Evolutionary conservation across 2,113 vertebrate species (phyloP), one percentile per base, ranked within the genome.

Genomic region (Ceyx cyanopectus): DNA sequence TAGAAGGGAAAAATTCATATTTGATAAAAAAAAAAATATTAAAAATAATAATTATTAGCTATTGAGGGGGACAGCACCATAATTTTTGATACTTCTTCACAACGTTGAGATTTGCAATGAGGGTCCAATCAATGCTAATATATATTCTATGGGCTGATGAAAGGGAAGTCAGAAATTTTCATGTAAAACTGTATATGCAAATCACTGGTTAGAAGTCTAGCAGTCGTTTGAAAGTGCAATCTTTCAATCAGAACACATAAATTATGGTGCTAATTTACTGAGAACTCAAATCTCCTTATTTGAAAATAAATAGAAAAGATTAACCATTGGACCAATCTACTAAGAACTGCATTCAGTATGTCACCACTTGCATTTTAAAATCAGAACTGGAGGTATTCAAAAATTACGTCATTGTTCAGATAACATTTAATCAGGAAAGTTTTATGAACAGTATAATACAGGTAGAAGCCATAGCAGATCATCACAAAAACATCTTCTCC

Each of bases 261-360:
- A 94, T 92, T 78, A 78, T 58, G 50, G 57, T 86, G 76, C 85
- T 84, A 86, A 95, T 94, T 94, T 87, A 69, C 63, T 85, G 74
- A 85, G 89, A 94, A 66, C 67, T 90, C 46, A 70, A 73, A 91
- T 56, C 24, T 89, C 75, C 85, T 74, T 91, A 92, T 92, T 77
- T 94, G 75, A 94, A 94, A 95, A 95, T 89, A 95, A 90, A 93
- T 56, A 93, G 84, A 61, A 85, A 94, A 93, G 34, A 89, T 76
- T 85, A 89, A 83, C 75, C 85, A 70, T 19, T 80, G 63, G 63
- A 80, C 56, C 63, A 83, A 60, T 80, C 87, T 83, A 51, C 13
- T 9, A 70, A 61, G 85, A 81, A 30, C 22, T 63, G 54, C 51
- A 58, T 43, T 81, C 54, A 60, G 10, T 37, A 22, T 30, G 24